Percentiles rank a stretch among this genome's conserved stretches.
phyloP scores from a whole-genome alignment of 2,888 invertebrate species.

The Seira ritae region DNA sequence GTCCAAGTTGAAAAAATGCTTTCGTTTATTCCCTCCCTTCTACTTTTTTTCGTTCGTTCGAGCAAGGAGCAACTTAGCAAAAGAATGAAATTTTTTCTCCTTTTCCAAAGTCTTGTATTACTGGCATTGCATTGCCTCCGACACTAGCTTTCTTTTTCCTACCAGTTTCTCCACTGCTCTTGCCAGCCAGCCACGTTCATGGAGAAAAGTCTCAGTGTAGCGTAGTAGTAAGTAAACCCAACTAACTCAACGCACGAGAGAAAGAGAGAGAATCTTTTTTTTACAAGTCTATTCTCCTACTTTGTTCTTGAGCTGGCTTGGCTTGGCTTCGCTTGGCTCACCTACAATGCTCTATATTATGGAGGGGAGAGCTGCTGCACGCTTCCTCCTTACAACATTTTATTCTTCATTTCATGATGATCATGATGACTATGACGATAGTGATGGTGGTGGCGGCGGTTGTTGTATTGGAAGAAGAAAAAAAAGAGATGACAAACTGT shows the following conservation, averaged over 20 bases:
- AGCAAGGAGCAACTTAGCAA: neutral
- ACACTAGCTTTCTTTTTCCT: too few species aligned
- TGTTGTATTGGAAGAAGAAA: slow-evolving; percentile 46
- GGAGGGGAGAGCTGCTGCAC: neutral
- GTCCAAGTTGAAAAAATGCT: slow-evolving; percentile 7
- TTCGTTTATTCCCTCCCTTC: neutral
- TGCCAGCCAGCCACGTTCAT: neutral
- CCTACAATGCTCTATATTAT: neutral
- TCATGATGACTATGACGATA: neutral
- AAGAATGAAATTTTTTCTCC: neutral
- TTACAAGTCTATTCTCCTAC: neutral
- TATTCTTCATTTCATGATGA: neutral
- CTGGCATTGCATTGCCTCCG: neutral
- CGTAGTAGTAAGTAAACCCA: too few species aligned
- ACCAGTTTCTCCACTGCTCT: too few species aligned
- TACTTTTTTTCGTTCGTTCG: neutral
- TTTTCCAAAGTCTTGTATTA: neutral
- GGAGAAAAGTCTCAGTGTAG: neutral
- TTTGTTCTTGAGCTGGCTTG: neutral
- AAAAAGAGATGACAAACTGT: slow-evolving; percentile 58
- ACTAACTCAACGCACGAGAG: too few species aligned
- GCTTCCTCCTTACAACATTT: neutral
- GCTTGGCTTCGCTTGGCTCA: too few species aligned
- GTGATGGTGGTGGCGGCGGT: slow-evolving; percentile 1
- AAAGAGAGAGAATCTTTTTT: neutral